phyloP scores from a whole-genome alignment of 2,113 vertebrate species.

The Stercorarius parasiticus region DNA sequence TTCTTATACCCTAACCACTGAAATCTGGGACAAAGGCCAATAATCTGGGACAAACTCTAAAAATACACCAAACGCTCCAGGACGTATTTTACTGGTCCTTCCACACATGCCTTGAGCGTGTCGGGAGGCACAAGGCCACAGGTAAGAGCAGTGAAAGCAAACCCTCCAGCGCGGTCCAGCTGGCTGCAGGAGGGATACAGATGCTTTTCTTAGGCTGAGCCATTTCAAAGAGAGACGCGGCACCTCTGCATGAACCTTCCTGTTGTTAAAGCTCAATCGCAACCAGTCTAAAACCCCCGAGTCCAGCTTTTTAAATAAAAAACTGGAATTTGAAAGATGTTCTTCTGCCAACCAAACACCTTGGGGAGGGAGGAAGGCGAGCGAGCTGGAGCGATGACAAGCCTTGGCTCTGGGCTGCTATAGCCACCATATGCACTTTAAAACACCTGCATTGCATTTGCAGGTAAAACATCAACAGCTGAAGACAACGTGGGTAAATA shows the following conservation, averaged over 20 bases:
- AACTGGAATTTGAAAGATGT: background rate
- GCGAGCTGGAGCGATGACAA: background rate
- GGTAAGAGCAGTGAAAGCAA: background rate
- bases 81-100: slow-evolving; percentile 17
- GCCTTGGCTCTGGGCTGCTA: background rate
- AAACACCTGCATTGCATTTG: background rate
- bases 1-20: slow-evolving; percentile 46
- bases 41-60: slow-evolving; percentile 58
- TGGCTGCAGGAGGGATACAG: background rate
- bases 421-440: background rate
- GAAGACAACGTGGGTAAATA: background rate
- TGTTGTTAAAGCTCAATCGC: background rate
- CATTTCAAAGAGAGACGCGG: background rate
- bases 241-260: background rate
- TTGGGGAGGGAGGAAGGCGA: background rate
- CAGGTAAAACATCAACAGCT: background rate
- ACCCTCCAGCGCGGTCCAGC: background rate
- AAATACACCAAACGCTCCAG: slow-evolving; percentile 42
- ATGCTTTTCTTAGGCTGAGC: background rate
- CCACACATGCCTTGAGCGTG: background rate
- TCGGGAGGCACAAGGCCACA: slow-evolving; percentile 1
- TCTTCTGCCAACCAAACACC: background rate
- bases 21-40: slow-evolving; percentile 62
- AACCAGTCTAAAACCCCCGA: background rate
- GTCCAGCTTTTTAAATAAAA: background rate